Percentiles rank a stretch among this genome's conserved stretches.
These are phyloP conservation scores for Miniopterus natalensis DNA, from an alignment of 2,113 vertebrate species.

Conservation along the genomic window DNA sequence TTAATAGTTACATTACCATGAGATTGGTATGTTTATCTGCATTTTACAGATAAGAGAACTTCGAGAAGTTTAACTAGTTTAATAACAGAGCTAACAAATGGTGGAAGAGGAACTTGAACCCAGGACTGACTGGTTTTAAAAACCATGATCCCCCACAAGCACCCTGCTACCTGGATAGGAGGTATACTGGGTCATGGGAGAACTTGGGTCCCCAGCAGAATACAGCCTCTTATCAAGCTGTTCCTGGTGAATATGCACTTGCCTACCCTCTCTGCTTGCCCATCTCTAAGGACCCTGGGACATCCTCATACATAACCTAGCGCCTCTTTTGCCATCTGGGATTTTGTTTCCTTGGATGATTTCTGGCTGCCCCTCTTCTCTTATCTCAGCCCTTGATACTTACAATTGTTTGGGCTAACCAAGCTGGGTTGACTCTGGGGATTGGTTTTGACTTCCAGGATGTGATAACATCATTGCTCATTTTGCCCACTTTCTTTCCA, in stretches of 20 bases:
- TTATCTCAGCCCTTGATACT: neutral
- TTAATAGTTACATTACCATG: neutral
- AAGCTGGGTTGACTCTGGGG: neutral
- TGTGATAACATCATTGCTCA: neutral
- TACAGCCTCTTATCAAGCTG: neutral
- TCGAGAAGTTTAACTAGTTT: neutral
- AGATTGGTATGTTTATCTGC: neutral
- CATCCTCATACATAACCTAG: neutral
- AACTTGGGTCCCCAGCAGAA: neutral
- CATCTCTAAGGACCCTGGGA: neutral
- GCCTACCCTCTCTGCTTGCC: neutral
- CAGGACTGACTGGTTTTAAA: neutral
- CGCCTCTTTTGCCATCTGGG: neutral
- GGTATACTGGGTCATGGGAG: neutral
- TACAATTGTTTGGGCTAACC: neutral
- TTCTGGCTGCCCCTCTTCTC: neutral
- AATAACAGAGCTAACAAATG: neutral
- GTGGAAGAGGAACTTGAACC: neutral
- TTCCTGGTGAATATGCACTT: neutral
- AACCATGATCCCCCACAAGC: neutral
- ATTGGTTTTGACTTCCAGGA: slow-evolving; percentile 18
- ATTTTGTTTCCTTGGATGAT: neutral
- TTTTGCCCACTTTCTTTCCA: neutral
- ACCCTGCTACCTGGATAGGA: neutral
- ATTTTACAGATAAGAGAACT: neutral